A percentile compares a stretch with the other conserved stretches of the same genome.
Evolutionary conservation across 2,888 invertebrate genomes (phyloP).

Genomic region (Pristionchus entomophagus): DNA sequence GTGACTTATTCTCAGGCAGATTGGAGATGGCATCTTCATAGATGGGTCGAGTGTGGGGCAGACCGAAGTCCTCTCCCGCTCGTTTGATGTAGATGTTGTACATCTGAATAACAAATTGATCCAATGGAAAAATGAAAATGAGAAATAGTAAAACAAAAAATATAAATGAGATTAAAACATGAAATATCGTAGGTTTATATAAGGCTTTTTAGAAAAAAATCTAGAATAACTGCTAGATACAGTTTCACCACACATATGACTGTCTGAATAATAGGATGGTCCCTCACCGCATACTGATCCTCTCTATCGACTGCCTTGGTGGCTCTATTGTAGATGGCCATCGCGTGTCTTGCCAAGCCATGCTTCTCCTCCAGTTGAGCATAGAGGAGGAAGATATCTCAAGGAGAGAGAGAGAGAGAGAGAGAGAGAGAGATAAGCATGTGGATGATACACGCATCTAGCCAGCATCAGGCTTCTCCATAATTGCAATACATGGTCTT

Average conservation of each 20-base stretch:
- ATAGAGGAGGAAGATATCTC: constrained; percentile 89
- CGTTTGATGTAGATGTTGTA: constrained; percentile 98
- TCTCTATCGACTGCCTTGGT: constrained; percentile 91
- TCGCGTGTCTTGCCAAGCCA: constrained; percentile 96
- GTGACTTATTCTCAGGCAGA: constrained; percentile 89
- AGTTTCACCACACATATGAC: too few relatives aligned
- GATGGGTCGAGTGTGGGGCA: constrained; percentile 95
- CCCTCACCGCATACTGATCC: constrained; percentile 89
- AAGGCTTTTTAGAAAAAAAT: too few relatives aligned
- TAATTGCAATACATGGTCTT: neutral
- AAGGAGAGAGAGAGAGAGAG: neutral
- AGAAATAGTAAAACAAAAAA: too few relatives aligned
- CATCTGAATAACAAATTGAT: constrained; percentile 81
- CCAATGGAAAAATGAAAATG: too few relatives aligned
- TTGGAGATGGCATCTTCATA: constrained; percentile 98
- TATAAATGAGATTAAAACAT: too few relatives aligned
- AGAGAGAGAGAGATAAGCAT: neutral
- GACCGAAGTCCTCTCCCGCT: constrained; percentile 96
- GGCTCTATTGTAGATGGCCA: constrained; percentile 98
- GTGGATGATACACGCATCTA: too few relatives aligned
- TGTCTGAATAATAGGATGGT: neutral
- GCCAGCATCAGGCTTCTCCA: too few relatives aligned
- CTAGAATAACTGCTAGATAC: too few relatives aligned
- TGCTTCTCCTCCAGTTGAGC: constrained; percentile 98
- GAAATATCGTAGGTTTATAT: too few relatives aligned